Percentiles rank a stretch among this genome's conserved stretches.
phyloP scores from a whole-genome alignment of 2,888 invertebrate species.

The Lithophane leautieri region DNA sequence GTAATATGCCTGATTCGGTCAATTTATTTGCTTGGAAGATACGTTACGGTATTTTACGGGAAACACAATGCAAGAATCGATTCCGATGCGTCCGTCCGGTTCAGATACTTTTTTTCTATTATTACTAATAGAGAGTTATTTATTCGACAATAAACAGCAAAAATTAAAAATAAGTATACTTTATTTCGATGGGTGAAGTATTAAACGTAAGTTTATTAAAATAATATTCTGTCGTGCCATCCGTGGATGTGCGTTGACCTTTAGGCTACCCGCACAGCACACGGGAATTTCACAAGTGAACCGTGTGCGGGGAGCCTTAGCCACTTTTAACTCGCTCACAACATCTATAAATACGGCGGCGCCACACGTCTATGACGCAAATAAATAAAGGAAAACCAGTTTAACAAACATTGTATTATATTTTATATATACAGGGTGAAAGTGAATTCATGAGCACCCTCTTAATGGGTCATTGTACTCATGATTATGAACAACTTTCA shows the following conservation, averaged over 20 bases:
- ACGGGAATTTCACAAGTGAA: no score
- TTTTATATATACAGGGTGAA: no score
- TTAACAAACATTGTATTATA: conserved; percentile 8
- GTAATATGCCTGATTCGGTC: background rate
- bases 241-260: background rate
- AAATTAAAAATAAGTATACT: background rate
- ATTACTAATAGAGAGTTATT: background rate
- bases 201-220: background rate
- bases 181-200: background rate
- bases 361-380: background rate
- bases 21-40: background rate
- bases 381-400: conserved; percentile 12
- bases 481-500: no score
- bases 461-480: no score
- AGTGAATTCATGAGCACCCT: no score
- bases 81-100: background rate
- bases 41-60: background rate
- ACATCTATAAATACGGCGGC: background rate
- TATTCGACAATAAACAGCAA: background rate
- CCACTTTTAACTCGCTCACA: background rate
- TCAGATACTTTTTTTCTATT: background rate
- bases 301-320: background rate
- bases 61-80: background rate
- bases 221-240: background rate
- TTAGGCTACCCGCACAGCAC: background rate